phyloP scores from a whole-genome alignment of 2,113 vertebrate genomes.

The Gymnarchus niloticus region DNA sequence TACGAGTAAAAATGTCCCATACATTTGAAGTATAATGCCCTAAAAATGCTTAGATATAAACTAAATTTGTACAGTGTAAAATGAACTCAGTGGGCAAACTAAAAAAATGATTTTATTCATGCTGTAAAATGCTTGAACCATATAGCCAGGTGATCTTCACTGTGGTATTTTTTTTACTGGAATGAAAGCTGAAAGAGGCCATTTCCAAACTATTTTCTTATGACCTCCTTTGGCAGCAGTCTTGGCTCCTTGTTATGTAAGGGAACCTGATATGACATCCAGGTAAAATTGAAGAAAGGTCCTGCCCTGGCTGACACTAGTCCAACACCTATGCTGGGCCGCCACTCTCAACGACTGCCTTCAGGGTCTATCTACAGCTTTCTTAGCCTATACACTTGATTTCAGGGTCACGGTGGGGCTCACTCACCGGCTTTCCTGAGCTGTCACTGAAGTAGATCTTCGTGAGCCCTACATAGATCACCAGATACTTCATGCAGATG shows the following conservation, averaged over 20 bases:
- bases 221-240: not conserved
- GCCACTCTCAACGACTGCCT: too few relatives aligned
- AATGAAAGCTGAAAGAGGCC: not conserved
- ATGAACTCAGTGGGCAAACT: not conserved
- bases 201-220: not conserved
- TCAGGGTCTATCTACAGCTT: too few relatives aligned
- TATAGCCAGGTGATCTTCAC: not conserved
- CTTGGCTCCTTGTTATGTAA: not conserved
- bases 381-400: not conserved
- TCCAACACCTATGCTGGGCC: not conserved
- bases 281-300: not conserved
- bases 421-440: slow-evolving; percentile 79
- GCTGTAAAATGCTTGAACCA: not conserved
- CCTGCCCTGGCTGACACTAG: not conserved
- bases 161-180: not conserved
- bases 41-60: not conserved
- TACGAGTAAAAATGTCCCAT: not conserved
- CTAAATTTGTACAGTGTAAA: too few relatives aligned
- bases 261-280: not conserved
- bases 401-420: not conserved
- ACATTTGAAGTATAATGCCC: not conserved
- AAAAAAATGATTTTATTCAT: not conserved
- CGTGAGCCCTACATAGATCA: slow-evolving; percentile 82
- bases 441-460: slow-evolving; percentile 88
- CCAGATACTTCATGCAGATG: slow-evolving; percentile 88